These are phyloP conservation scores for Bos taurus DNA, from an alignment of 2,113 vertebrate species.

Conservation along the genomic window ARS-UCD2.0 NC_037340.1:56742001-56742500, in stretches of 20 bases:
- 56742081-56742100: background rate
- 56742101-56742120: rapidly evolving
- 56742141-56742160: background rate
- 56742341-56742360: background rate
- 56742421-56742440: background rate
- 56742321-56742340: background rate
- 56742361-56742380: background rate
- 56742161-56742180: background rate
- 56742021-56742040: background rate
- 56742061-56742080: background rate
- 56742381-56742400: background rate
- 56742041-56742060: background rate
- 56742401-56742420: too few species aligned
- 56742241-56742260: background rate
- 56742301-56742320: background rate
- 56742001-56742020: background rate
- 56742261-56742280: background rate
- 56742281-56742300: background rate
- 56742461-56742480: background rate
- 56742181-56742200: background rate
- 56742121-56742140: rapidly evolving
- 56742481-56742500: background rate
- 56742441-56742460: background rate
- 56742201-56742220: background rate
- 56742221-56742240: background rate